Evolutionary conservation across 2,113 vertebrate genomes (phyloP), one percentile per base, ranked within the genome.

Genomic region (Rutilus rutilus): DNA sequence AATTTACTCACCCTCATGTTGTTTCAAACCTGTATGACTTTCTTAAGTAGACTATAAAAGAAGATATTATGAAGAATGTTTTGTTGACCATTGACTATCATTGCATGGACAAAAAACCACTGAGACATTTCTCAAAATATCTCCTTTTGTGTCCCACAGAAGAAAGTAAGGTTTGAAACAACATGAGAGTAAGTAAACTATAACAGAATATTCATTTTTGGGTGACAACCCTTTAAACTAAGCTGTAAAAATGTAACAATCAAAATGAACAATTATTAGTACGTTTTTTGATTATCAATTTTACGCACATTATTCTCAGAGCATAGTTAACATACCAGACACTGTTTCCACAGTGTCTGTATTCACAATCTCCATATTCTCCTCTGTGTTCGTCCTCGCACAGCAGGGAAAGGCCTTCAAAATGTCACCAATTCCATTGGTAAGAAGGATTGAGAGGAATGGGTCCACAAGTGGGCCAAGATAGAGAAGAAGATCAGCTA

Each of bases 391-490:
- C 12, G 0, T 33, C 45, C 36, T 86, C 0, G 78, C 69, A 50
- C 90, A 93, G 83, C 91, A 94, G 39, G 92, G 90, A 30, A 93
- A 83, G 0, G 89, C 91, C 23, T 78, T 84, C 85, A 91, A 80
- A 15, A 92, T 89, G 78, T 94, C 92, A 45, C 83, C 89, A 12
- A 87, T n/a, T 14, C 92, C 90, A 86, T 83, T 91, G 5, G 88
- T 93, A 87, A 93, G 91, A 23, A 93, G 90, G 52, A 92, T 82
- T 30, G 92, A 93, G 15, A 94, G 84, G 80, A 94, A 92, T 1
- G 93, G 93, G 76, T 94, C 93, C 82, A 94, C 90, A 23, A 94
- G 80, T 5, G 93, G 93, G 52, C 89, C 89, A 33, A 94, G 80
- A 86, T 91, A 91, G 71, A 94, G 89, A 85, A 94, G 81, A 67